Evolutionary conservation across 2,888 invertebrate genomes (phyloP).

Genomic region (Cetonia aurata): DNA sequence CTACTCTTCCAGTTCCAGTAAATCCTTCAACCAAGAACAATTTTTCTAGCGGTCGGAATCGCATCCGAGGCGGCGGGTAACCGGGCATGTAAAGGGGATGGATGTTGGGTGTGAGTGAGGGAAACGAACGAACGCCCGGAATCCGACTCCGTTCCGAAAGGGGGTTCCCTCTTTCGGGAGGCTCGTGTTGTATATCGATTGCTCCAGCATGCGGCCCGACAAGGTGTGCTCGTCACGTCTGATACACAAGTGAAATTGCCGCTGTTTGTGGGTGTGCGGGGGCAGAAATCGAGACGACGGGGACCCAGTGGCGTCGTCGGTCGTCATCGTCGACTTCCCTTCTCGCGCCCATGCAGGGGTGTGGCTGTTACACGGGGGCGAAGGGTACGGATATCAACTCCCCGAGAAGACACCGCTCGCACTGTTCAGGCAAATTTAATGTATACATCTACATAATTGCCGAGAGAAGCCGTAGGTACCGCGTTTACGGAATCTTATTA

Average conservation of each 20-base stretch:
- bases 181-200: slow-evolving; percentile 61
- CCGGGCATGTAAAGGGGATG: slow-evolving; percentile 12
- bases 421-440: slow-evolving; percentile 36
- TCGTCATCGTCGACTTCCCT: neutral
- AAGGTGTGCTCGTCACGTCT: slow-evolving; percentile 67
- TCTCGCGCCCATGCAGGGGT: slow-evolving; percentile 17
- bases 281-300: slow-evolving; percentile 48
- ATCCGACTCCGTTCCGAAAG: slow-evolving; percentile 36
- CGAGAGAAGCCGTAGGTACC: slow-evolving; percentile 5
- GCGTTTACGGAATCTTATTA: too few relatives aligned
- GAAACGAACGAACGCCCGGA: slow-evolving; percentile 24
- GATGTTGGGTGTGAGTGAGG: slow-evolving; percentile 40
- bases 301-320: neutral
- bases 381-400: slow-evolving; percentile 38
- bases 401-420: slow-evolving; percentile 22
- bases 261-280: slow-evolving; percentile 63
- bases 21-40: slow-evolving; percentile 58
- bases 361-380: slow-evolving; percentile 21
- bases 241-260: slow-evolving; percentile 65
- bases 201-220: slow-evolving; percentile 60
- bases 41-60: slow-evolving; percentile 61
- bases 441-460: slow-evolving; percentile 37
- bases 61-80: slow-evolving; percentile 55
- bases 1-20: slow-evolving; percentile 49
- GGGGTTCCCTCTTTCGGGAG: slow-evolving; percentile 44